These are phyloP conservation scores for Pipistrellus pygmaeus DNA, from an alignment of 2,797 vertebrate species.

Conservation along the genomic window DNA sequence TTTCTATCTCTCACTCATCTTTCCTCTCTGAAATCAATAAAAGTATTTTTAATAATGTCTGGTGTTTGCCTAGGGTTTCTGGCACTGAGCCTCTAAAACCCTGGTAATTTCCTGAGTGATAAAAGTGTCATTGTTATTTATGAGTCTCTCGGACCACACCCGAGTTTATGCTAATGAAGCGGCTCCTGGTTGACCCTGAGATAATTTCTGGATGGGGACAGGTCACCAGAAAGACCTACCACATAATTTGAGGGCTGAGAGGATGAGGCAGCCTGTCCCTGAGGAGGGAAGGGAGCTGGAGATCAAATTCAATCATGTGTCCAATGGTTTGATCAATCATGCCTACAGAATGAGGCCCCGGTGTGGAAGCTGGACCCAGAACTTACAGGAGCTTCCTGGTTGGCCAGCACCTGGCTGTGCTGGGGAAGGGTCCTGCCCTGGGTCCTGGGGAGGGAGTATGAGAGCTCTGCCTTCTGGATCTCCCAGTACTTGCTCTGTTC, in stretches of 20 bases:
- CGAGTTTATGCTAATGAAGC: neutral
- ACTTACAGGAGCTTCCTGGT: neutral
- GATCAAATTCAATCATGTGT: neutral
- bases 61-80: neutral
- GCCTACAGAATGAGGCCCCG: neutral
- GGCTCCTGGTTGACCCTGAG: neutral
- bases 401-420: neutral
- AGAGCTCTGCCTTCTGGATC: neutral
- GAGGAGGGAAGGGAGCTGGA: neutral
- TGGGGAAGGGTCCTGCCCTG: neutral
- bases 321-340: neutral
- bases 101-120: conserved; percentile 7
- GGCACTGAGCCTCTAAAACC: neutral
- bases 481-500: neutral
- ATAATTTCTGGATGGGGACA: neutral
- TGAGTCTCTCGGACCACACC: neutral
- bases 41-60: neutral
- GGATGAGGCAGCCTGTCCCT: neutral
- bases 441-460: neutral
- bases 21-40: no score
- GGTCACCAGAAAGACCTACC: neutral
- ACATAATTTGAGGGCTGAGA: neutral
- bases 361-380: neutral
- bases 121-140: neutral
- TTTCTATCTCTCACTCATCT: no score